phyloP scores from a whole-genome alignment of 2,113 vertebrate species.

The Corydoras sp. region DNA sequence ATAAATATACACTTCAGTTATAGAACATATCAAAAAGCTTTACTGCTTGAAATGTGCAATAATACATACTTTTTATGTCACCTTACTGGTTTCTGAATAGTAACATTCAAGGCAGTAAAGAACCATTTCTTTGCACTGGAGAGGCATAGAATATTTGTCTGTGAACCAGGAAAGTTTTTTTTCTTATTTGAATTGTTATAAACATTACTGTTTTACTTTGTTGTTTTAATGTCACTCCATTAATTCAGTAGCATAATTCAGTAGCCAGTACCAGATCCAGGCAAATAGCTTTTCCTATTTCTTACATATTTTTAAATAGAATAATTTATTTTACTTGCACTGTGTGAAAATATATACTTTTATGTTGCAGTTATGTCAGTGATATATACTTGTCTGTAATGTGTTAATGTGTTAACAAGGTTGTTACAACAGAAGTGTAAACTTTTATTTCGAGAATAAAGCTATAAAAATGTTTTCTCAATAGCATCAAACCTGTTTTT shows the following conservation, averaged over 20 bases:
- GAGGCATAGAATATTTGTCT: not conserved
- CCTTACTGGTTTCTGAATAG: no score
- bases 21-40: no score
- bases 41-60: no score
- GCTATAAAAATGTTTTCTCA: no score
- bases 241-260: not conserved
- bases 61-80: no score
- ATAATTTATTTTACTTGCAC: constrained; percentile 9
- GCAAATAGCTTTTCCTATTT: constrained; percentile 12
- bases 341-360: constrained; percentile 8
- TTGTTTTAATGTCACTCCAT: not conserved
- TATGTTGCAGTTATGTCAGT: constrained; percentile 2
- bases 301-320: constrained; percentile 1
- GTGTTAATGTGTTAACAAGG: no score
- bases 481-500: no score
- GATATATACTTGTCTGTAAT: not conserved
- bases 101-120: not conserved
- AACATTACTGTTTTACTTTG: not conserved
- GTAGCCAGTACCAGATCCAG: not conserved
- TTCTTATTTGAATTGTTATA: not conserved
- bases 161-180: no score
- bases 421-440: no score
- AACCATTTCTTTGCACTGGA: not conserved
- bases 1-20: no score
- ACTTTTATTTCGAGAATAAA: no score